phyloP scores from a whole-genome alignment of 2,888 invertebrate species.

The Plagiodera versicolora region DNA sequence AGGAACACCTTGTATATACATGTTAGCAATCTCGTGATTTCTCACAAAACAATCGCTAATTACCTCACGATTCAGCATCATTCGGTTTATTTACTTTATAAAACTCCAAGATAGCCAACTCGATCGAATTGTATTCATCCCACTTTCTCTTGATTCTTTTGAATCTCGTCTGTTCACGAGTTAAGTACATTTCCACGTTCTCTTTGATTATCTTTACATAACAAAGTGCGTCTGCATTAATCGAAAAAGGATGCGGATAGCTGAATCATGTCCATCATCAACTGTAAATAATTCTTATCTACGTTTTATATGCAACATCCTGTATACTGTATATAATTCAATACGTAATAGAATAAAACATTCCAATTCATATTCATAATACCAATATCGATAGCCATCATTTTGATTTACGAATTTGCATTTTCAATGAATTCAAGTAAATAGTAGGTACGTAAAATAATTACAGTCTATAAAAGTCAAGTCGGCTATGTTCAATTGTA shows the following conservation, averaged over 20 bases:
- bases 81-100: slow-evolving; percentile 9
- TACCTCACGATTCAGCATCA: slow-evolving; percentile 5
- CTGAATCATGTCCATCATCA: no score
- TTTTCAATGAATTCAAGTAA: no score
- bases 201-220: slow-evolving; percentile 11
- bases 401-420: no score
- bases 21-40: slow-evolving; percentile 1
- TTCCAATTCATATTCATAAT: no score
- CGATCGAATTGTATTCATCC: slow-evolving; percentile 1
- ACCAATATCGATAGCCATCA: no score
- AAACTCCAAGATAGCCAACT: slow-evolving; percentile 6
- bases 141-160: slow-evolving; percentile 7
- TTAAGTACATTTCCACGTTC: slow-evolving; percentile 7
- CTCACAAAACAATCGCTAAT: not conserved
- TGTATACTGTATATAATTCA: no score
- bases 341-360: no score
- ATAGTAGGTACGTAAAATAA: not conserved
- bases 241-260: not conserved
- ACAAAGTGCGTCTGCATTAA: not conserved
- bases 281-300: no score
- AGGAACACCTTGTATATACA: no score
- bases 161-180: slow-evolving; percentile 7
- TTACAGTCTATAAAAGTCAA: not conserved
- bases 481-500: not conserved
- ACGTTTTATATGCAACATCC: no score